A percentile compares a stretch with the other conserved stretches of the same genome.
These are phyloP conservation scores for Synanthedon formicaeformis DNA, from an alignment of 2,888 invertebrate species.

Conservation along the genomic window DNA sequence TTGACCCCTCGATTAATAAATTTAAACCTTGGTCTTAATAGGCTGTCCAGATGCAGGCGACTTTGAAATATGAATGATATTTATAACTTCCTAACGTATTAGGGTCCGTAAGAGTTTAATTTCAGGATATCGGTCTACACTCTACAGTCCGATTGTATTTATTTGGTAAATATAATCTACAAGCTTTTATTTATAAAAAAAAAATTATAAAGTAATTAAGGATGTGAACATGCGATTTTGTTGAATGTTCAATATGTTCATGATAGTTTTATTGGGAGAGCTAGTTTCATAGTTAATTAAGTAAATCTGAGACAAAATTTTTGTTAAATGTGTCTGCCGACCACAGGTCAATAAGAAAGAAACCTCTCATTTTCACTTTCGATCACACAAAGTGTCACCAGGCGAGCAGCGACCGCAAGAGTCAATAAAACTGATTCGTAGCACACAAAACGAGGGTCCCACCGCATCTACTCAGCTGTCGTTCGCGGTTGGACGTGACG, in stretches of 20 bases:
- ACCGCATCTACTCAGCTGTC: slow-evolving; percentile 13
- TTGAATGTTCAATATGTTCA: too few species aligned
- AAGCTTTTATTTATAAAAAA: too few species aligned
- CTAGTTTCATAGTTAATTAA: too few species aligned
- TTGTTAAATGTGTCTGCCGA: too few species aligned
- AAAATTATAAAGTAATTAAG: too few species aligned
- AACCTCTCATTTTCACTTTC: slow-evolving; percentile 49
- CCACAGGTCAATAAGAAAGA: background rate
- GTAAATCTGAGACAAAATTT: too few species aligned
- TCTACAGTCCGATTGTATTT: too few species aligned
- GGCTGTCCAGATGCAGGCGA: slow-evolving; percentile 65
- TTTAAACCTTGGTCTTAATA: slow-evolving; percentile 45
- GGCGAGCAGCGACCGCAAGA: slow-evolving; percentile 58
- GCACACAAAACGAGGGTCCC: slow-evolving; percentile 44
- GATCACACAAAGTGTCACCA: slow-evolving; percentile 50
- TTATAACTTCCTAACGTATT: slow-evolving; percentile 43
- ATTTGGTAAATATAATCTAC: too few species aligned
- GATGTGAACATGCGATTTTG: too few species aligned
- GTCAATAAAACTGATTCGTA: slow-evolving; percentile 58
- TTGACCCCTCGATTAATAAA: slow-evolving; percentile 43
- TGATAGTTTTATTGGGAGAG: too few species aligned
- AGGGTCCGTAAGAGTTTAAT: slow-evolving; percentile 9
- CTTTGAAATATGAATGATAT: slow-evolving; percentile 69
- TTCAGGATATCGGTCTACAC: too few species aligned
- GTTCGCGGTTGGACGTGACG: slow-evolving; percentile 56